Percentiles rank a stretch among this genome's conserved stretches.
Conservation (phyloP, 2,797 vertebrate genomes). For the Poeciliopsis turneri region DNA sequence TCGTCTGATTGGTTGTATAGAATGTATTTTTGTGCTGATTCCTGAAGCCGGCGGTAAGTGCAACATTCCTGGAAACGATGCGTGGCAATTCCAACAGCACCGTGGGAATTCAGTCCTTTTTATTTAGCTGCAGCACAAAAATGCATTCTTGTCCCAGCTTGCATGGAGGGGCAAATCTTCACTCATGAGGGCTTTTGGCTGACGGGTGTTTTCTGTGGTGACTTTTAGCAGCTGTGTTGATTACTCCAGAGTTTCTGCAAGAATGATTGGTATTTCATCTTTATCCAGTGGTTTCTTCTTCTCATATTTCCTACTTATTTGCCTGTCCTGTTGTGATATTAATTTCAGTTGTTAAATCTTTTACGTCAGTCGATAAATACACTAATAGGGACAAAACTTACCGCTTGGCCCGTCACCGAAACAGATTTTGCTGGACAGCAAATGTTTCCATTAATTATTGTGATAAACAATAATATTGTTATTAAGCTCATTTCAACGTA, state of each 20-base stretch:
- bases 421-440: too few relatives aligned
- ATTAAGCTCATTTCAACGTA: too few relatives aligned
- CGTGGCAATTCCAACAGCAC: not conserved
- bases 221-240: not conserved
- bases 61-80: not conserved
- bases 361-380: not conserved
- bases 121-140: conserved; percentile 51
- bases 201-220: conserved; percentile 40
- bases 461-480: too few relatives aligned
- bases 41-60: conserved; percentile 12
- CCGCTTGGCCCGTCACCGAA: too few relatives aligned
- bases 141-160: conserved; percentile 59
- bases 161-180: conserved; percentile 54
- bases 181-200: conserved; percentile 19
- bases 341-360: not conserved
- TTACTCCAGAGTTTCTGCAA: conserved; percentile 10
- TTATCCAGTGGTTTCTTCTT: not conserved
- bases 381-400: not conserved
- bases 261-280: not conserved
- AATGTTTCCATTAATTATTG: too few relatives aligned
- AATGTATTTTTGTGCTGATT: conserved; percentile 56
- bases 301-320: not conserved
- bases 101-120: not conserved
- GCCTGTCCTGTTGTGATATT: not conserved
- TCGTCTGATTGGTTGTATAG: conserved; percentile 27